These are phyloP conservation scores for Nyctereutes procyonoides DNA, from an alignment of 2,113 vertebrate species.

Conservation along the genomic window DNA sequence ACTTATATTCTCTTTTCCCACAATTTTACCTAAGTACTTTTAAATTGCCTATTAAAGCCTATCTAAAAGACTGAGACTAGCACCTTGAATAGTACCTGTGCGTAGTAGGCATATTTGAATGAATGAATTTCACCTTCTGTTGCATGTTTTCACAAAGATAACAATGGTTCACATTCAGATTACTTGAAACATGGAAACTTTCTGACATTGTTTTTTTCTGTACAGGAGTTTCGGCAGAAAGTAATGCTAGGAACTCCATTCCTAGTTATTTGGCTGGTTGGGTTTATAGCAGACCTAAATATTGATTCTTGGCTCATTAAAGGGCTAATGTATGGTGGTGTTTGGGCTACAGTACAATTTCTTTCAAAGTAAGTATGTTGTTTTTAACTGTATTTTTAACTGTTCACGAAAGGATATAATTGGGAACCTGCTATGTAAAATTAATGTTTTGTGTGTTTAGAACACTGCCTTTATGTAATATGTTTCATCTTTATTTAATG, in stretches of 20 bases:
- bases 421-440: constrained; percentile 44
- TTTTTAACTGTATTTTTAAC: constrained; percentile 56
- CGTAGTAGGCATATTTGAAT: background rate
- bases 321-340: constrained; percentile 95
- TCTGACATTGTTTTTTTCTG: constrained; percentile 78
- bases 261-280: constrained; percentile 98
- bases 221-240: constrained; percentile 98
- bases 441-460: constrained; percentile 46
- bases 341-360: constrained; percentile 98
- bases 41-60: background rate
- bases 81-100: background rate
- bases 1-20: background rate
- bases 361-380: constrained; percentile 96
- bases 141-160: constrained; percentile 37
- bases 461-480: background rate
- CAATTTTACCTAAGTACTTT: background rate
- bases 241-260: constrained; percentile 99
- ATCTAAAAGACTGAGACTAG: background rate
- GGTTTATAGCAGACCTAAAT: constrained; percentile 98
- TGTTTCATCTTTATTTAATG: constrained; percentile 32
- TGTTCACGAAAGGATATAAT: constrained; percentile 45
- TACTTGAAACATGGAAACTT: constrained; percentile 67
- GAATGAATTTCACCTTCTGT: background rate
- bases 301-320: constrained; percentile 99
- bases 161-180: background rate